Base-by-base conservation (phyloP, 2,888 invertebrate genomes). In the Eumerus sabulonum region DNA sequence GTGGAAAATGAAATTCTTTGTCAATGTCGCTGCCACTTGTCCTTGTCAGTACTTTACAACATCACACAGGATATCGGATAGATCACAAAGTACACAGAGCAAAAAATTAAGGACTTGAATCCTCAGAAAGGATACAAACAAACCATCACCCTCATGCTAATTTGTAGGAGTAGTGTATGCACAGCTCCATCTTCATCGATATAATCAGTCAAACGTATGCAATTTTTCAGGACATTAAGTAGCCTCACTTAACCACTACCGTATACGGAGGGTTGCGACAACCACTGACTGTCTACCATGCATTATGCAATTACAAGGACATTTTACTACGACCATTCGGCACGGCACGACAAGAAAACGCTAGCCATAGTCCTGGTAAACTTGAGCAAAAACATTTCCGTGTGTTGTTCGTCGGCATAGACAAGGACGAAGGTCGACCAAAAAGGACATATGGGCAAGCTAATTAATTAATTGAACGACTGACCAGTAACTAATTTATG, bases 401-500 rank as follows among this genome's bases (percentile, higher is more conserved):
- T 64, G 70, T n/a, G n/a, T n/a, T n/a, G n/a, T 70, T 76, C 63
- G 42, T 50, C 50, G 35, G 40, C 36, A 48, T 48, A n/a, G 40
- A 40, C 40, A 40, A n/a, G 11, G 40, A 40, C 5, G 3, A 16
- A 3, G n/a, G n/a, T 5, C 27, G 40, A 11, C 36, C 36, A 36
- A 42, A 48, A 45, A 56, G 62, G 74, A 68, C 62, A 68, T 60
- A 76, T 59, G 76, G 72, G 68, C 48, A 54, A 79, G 73, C 74
- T 79, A 79, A 79, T 79, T 79, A 79, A 79, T 79, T 74, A 79
- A 79, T 79, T 79, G 79, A 79, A 79, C 63, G 79, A 68, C 74
- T 79, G 79, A 74, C 79, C 79, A 79, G 74, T 70, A 79, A 79
- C 79, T 79, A 79, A 79, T 79, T 79, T 79, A 79, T 79, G 79